phyloP scores from a whole-genome alignment of 1,140 invertebrate genomes.

The Mactra quadrangularis region DNA sequence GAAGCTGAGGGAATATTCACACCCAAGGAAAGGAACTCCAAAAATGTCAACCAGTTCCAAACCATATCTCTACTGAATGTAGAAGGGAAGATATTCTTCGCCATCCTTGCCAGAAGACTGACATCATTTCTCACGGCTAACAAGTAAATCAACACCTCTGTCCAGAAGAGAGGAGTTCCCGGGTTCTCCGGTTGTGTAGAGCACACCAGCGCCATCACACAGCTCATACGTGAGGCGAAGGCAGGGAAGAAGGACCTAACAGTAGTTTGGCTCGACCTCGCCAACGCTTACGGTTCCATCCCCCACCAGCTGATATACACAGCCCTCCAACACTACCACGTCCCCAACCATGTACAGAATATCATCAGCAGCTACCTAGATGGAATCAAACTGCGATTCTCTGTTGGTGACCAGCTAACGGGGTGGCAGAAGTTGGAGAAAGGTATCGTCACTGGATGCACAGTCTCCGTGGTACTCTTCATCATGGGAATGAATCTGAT shows the following conservation, averaged over 20 bases:
- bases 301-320: slow-evolving; percentile 55
- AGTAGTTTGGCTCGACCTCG: slow-evolving; percentile 65
- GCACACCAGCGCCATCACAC: slow-evolving; percentile 30
- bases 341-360: slow-evolving; percentile 40
- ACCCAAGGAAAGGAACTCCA: slow-evolving; percentile 8
- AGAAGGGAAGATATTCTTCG: slow-evolving; percentile 17
- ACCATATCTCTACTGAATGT: not conserved
- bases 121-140: slow-evolving; percentile 26
- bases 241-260: slow-evolving; percentile 33
- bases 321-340: slow-evolving; percentile 50
- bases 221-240: slow-evolving; percentile 50
- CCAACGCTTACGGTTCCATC: slow-evolving; percentile 63
- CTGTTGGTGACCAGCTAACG: slow-evolving; percentile 30
- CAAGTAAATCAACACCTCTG: slow-evolving; percentile 31
- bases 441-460: slow-evolving; percentile 54
- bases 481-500: not conserved
- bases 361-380: slow-evolving; percentile 38
- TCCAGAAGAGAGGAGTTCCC: slow-evolving; percentile 45
- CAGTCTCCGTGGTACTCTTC: slow-evolving; percentile 16
- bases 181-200: slow-evolving; percentile 46
- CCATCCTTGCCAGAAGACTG: slow-evolving; percentile 37
- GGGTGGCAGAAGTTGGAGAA: slow-evolving; percentile 47
- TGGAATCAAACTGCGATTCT: slow-evolving; percentile 42
- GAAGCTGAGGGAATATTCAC: slow-evolving; percentile 9
- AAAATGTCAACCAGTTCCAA: not conserved